Evolutionary conservation across 2,888 invertebrate species (phyloP).

Genomic region (Drosophila picticornis): DNA sequence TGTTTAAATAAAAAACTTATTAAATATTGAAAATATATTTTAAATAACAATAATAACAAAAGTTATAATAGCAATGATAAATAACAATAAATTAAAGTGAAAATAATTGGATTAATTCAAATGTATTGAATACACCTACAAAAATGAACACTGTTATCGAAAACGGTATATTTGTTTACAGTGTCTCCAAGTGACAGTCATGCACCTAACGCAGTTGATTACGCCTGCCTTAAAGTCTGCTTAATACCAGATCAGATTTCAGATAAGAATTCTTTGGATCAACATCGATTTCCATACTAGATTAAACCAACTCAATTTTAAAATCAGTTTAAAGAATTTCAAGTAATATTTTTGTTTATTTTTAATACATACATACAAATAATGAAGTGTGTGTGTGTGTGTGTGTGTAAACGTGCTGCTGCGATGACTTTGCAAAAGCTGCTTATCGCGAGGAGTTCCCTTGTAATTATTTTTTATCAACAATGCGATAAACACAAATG

Average conservation of each 20-base stretch:
- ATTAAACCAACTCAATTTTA: not conserved
- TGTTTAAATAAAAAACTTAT: not conserved
- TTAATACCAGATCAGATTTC: not conserved
- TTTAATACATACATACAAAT: not conserved
- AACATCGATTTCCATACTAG: not conserved
- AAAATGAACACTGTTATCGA: not conserved
- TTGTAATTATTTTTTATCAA: slow-evolving; percentile 27
- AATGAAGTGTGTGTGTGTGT: not conserved
- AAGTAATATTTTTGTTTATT: not conserved
- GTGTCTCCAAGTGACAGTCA: not conserved
- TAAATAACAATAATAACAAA: not conserved
- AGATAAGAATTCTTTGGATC: not conserved
- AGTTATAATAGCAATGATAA: not conserved
- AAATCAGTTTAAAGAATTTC: not conserved
- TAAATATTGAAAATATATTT: not conserved
- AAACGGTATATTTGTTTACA: not conserved
- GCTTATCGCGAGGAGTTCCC: slow-evolving; percentile 49
- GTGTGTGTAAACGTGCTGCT: slow-evolving; percentile 25
- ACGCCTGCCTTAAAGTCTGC: not conserved
- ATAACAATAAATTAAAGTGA: not conserved
- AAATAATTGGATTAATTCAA: too few species aligned
- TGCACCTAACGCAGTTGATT: not conserved
- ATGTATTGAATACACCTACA: not conserved
- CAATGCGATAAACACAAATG: slow-evolving; percentile 56
- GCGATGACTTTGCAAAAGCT: slow-evolving; percentile 46